Evolutionary conservation across 2,888 invertebrate species (phyloP), one percentile per base, ranked within the genome.

Genomic region (Orchesella flavescens): DNA sequence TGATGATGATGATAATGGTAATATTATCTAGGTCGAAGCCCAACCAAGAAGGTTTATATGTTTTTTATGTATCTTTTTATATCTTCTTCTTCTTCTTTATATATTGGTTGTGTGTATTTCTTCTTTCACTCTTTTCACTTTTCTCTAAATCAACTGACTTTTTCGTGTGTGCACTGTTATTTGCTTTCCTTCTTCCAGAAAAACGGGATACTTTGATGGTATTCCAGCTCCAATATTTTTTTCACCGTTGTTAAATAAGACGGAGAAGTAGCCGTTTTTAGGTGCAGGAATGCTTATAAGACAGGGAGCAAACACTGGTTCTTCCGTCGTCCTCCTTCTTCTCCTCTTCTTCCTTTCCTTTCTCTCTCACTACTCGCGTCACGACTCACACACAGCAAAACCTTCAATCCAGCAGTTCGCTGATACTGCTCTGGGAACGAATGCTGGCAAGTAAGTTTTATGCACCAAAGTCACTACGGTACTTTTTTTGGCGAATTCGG

Each of bases 391-490:
- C 44, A 66, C 66, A 46, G 10, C 19, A 44, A 34, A 61, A 61
- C 68, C 49, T 78, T 69, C 69, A 61, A 61, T 69, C 59, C 77
- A 78, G 79, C 79, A 65, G 65, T 73, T 73, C 21, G 53, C 66
- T 73, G 55, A 53, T 80, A 73, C 79, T 80, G 73, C 73, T 63
- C 65, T 53, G 79, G 71, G 49, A 53, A 63, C 19, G 43, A 65
- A 46, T 66, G 73, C 65, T 73, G 66, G 73, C 43, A 66, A 73
- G 53, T 44, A 15, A 23, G 61, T 72, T 73, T 23, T 73, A 80
- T 80, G 79, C 79, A 80, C 79, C 79, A 80, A 80, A 80, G 73
- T 73, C 73, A 80, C 79, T 80, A 80, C 79, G 73, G 73, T 80
- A 80, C 79, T 72, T 80, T 78, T n/a, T 73, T 80, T 80, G 61